A percentile compares a stretch with the other conserved stretches of the same genome.
Evolutionary conservation across 2,888 invertebrate species (phyloP).

Genomic region (Archips xylosteana): DNA sequence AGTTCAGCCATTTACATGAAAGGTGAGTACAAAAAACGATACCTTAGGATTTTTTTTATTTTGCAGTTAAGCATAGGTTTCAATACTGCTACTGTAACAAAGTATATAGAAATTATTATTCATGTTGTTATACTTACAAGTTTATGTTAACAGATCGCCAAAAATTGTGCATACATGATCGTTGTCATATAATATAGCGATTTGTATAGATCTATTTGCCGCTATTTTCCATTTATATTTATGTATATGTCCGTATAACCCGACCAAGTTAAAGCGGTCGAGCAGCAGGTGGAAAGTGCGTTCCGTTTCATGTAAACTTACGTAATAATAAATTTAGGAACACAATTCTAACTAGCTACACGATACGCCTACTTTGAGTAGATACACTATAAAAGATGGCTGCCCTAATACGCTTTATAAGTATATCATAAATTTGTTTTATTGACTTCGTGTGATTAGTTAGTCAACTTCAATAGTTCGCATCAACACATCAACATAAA

Average conservation of each 20-base stretch:
- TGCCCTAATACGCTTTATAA: conserved; percentile 25
- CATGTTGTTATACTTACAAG: conserved; percentile 36
- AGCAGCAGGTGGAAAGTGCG: conserved; percentile 53
- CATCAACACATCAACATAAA: neutral
- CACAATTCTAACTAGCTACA: conserved; percentile 19
- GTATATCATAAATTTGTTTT: conserved; percentile 1
- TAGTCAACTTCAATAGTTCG: neutral
- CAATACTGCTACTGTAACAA: conserved; percentile 51
- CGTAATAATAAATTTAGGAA: conserved; percentile 37
- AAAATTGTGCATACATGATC: conserved; percentile 62
- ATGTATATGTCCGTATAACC: conserved; percentile 61
- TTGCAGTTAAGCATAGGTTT: conserved; percentile 60
- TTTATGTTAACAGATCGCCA: conserved; percentile 54
- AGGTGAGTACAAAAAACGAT: conserved; percentile 84
- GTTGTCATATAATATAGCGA: conserved; percentile 58
- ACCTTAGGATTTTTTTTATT: conserved; percentile 75
- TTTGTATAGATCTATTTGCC: conserved; percentile 77
- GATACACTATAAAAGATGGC: conserved; percentile 33
- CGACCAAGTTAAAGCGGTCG: conserved; percentile 66
- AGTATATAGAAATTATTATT: conserved; percentile 38
- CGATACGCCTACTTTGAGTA: conserved; percentile 5
- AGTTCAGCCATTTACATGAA: conserved; percentile 85
- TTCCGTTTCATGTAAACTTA: conserved; percentile 63
- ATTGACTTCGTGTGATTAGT: neutral
- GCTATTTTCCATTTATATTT: conserved; percentile 78